Conservation (phyloP, 1,140 invertebrate genomes). For the Ridgeia piscesae region DNA sequence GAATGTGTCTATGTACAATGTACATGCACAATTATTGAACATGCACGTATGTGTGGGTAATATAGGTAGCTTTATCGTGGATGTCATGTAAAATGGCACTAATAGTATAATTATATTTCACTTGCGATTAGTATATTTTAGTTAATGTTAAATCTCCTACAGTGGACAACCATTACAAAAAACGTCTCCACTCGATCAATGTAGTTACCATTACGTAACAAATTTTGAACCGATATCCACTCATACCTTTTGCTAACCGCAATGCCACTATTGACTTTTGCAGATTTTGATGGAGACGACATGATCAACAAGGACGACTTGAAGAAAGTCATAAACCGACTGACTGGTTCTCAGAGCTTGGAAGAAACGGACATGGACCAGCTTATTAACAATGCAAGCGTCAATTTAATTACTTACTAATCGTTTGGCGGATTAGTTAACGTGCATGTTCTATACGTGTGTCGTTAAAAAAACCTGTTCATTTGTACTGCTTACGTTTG, state of each 20-base stretch:
- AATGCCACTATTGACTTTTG: neutral
- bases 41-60: no score
- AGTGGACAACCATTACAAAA: no score
- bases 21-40: no score
- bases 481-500: neutral
- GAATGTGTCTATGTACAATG: no score
- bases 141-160: no score
- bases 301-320: slow-evolving; percentile 60
- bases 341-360: slow-evolving; percentile 44
- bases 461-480: neutral
- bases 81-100: no score
- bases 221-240: no score
- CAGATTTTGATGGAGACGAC: slow-evolving; percentile 91
- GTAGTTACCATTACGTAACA: neutral
- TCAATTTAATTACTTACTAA: neutral
- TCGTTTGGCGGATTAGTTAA: neutral
- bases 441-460: neutral
- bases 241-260: neutral
- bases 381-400: slow-evolving; percentile 52
- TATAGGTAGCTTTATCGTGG: no score
- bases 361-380: slow-evolving; percentile 53
- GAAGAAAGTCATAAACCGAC: slow-evolving; percentile 54
- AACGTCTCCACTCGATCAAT: no score
- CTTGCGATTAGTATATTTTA: no score
- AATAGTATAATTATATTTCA: no score